Base-by-base conservation (phyloP, 2,113 vertebrate genomes). In the Dendropsophus ebraccatus region DNA sequence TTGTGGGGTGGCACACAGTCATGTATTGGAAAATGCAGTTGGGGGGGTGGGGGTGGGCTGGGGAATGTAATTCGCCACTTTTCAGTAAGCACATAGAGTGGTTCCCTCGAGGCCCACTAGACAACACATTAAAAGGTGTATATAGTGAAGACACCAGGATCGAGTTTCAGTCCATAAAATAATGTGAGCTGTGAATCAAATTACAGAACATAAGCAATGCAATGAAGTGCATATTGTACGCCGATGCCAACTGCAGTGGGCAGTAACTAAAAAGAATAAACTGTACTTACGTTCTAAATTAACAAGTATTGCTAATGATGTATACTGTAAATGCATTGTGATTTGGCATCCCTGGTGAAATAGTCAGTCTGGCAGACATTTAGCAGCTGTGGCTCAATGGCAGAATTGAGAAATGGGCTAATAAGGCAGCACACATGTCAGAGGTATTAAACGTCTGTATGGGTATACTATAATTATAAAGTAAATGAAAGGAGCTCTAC, bases 251-350 rank as follows among this genome's bases (percentile, higher is more conserved):
- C n/a, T 50, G 23, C 25, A 76, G n/a, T 76, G 47, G 73, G 73
- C 73, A 76, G 47, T 76, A 76, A 76, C 73, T 76, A 76, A 50
- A 74, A 74, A 50, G 73, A 76, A 76, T 76, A 76, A 50, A 49
- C 73, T 50, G 47, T 52, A 76, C 45, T 76, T 52, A 50, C 25
- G 45, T 16, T 52, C 47, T 76, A 76, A 76, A 76, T 76, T 47
- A 74, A 74, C 72, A 76, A 76, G n/a, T 28, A 76, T 52, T 50
- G 73, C 73, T 76, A 76, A 76, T 76, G 73, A 76, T 49, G 73
- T 76, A 49, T 76, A 28, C 41, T 28, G 25, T 3, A 76, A 50
- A 76, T 30, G 47, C 73, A 30, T 28, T 16, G 73, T 28, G 45
- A 75, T 75, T 50, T 75, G 72, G 72, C 72, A 75, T 49, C 41